Evolutionary conservation across 2,888 invertebrate genomes (phyloP), one percentile per base, ranked within the genome.

Genomic region (Orgyia antiqua): DNA sequence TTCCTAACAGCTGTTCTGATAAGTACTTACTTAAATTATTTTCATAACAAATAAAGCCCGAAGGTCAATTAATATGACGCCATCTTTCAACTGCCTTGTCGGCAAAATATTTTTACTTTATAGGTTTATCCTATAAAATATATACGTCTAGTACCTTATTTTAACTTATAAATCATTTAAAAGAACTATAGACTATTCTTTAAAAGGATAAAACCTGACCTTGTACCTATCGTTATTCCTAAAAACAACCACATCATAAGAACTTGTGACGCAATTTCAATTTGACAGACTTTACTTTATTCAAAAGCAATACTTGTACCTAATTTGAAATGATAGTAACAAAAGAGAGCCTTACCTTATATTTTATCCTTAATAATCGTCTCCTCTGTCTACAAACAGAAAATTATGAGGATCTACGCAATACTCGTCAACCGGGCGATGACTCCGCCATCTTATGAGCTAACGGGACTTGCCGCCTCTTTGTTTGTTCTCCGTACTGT

Each of bases 381-480:
- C 55, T 54, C 50, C 42, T 41, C 47, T 45, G 44, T 31, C 45
- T 48, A 31, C 37, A 45, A 36, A 36, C 42, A 47, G 45, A 48
- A 51, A 53, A 54, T 50, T 51, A 45, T 49, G 51, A 45, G 52
- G 47, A 57, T 59, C 51, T 65, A 63, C 62, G 60, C 59, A 61
- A 56, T 55, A 45, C 33, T 55, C 39, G 49, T 69, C 65, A 73
- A 67, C 76, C 73, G 69, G 72, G 72, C 71, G 77, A 74, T 60
- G 74, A 60, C 57, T 68, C 67, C 57, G 78, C 73, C 78, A 78
- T 78, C 61, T 71, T 75, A 45, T 45, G 45, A 26, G 38, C 36
- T 53, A 57, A 59, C 53, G 56, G 58, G 53, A 60, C 57, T 62
- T 58, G 57, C 58, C 58, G 48, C 58, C 52, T 61, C 51, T 48